These are phyloP conservation scores for Heliangelus exortis DNA, from an alignment of 2,797 vertebrate genomes.

Conservation along the genomic window DNA sequence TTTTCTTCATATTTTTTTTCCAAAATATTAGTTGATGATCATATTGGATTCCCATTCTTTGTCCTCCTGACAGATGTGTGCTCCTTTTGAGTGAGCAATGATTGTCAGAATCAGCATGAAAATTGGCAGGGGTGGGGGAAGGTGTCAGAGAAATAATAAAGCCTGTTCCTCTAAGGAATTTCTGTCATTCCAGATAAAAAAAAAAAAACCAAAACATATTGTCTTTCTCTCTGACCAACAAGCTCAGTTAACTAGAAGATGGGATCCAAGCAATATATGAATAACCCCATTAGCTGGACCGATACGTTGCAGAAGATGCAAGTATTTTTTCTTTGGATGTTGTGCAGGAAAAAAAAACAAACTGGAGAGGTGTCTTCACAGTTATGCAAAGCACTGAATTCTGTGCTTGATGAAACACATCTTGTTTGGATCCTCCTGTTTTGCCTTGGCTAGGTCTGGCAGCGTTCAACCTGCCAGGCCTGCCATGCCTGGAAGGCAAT, in stretches of 20 bases:
- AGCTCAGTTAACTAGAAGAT: not conserved
- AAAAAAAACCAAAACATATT: rapidly evolving
- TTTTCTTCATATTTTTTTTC: not conserved
- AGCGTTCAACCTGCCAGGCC: not conserved
- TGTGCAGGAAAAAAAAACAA: too few relatives aligned
- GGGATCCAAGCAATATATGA: not conserved
- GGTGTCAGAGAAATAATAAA: not conserved
- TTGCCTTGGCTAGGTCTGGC: not conserved
- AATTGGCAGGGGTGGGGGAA: not conserved
- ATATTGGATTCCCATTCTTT: not conserved
- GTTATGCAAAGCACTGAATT: not conserved
- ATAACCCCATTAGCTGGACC: not conserved
- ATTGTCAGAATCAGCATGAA: not conserved
- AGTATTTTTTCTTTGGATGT: not conserved
- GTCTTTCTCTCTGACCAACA: not conserved
- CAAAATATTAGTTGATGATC: not conserved
- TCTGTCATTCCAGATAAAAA: not conserved
- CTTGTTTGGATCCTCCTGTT: rapidly evolving
- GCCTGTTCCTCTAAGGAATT: not conserved
- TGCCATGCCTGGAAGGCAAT: not conserved
- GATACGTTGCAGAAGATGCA: not conserved
- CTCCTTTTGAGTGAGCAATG: not conserved
- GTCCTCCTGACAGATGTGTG: not conserved
- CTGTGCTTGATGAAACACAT: not conserved
- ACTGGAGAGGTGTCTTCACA: not conserved